Base-by-base conservation (phyloP, 2,888 invertebrate genomes). In the Lacanobia oleracea region DNA sequence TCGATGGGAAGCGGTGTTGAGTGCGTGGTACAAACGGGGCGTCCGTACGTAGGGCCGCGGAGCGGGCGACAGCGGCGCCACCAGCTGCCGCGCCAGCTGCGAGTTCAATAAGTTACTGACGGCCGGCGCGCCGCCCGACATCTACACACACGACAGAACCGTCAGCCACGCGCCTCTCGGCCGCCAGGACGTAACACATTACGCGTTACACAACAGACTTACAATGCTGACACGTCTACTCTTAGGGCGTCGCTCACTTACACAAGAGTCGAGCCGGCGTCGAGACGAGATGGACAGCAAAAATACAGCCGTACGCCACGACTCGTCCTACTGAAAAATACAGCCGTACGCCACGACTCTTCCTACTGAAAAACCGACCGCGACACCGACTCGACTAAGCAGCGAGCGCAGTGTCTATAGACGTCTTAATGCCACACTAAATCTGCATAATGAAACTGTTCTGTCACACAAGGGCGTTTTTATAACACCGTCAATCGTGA, bases 31-130 rank as follows among this genome's bases (percentile, higher is more conserved):
- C 95, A 95, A 95, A 96, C 94, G 93, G 92, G 91, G 92, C 92
- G 93, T 94, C 93, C 95, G 95, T 95, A 95, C 96, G 95, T 96
- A 96, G 93, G 95, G 94, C 87, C 96, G 91, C 91, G 93, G 94
- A 89, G 91, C 90, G 86, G 95, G 92, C 92, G 96, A 95, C 93
- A 96, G 95, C 92, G 96, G 96, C 92, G 96, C 96, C 89, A 96
- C 96, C 92, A 96, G 96, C 93, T 96, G 96, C 83, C 96, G 96
- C 89, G 96, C 96, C 90, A 96, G 96, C 94, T 96, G 96, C 93
- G 96, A 96, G 93, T 94, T 95, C 96, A 96, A 94, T 93, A 96
- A 93, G 92, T 91, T 94, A 91, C 92, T 90, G 88, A 90, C 92
- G 86, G 92, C 88, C 92, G 88, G 86, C 88, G 88, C 83, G 85